Evolutionary conservation across 2,888 invertebrate genomes (phyloP).

Genomic region (Sesia bembeciformis): DNA sequence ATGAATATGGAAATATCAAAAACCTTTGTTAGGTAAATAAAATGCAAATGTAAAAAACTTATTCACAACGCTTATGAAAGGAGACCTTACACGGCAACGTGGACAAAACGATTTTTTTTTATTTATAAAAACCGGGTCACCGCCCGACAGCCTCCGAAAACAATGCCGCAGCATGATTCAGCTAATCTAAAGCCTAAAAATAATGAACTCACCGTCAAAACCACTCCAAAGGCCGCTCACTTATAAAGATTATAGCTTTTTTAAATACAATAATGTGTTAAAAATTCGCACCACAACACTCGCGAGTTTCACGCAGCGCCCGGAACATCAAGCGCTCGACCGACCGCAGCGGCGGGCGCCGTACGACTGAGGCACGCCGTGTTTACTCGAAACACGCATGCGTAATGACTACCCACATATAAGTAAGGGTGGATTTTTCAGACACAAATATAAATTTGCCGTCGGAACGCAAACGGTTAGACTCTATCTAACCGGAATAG

Average conservation of each 20-base stretch:
- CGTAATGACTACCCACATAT: conserved; percentile 37
- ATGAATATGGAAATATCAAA: conserved; percentile 19
- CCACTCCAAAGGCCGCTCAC: conserved; percentile 24
- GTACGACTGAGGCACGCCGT: conserved; percentile 42
- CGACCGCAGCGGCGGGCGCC: conserved; percentile 31
- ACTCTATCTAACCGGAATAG: too few species aligned
- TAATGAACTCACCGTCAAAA: conserved; percentile 37
- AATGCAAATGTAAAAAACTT: conserved; percentile 13
- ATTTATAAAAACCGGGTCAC: conserved; percentile 29
- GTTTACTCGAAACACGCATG: conserved; percentile 58
- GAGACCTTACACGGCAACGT: conserved; percentile 1
- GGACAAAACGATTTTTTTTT: conserved; percentile 12
- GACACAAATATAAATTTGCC: neutral
- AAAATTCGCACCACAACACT: conserved; percentile 31
- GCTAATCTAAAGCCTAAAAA: neutral
- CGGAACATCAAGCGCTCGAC: conserved; percentile 7
- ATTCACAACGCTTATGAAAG: too few species aligned
- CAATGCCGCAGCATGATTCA: conserved; percentile 5
- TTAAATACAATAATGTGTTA: conserved; percentile 8
- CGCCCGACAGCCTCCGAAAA: conserved; percentile 11
- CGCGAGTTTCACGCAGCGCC: conserved; percentile 26
- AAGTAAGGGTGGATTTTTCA: neutral
- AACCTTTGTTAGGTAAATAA: conserved; percentile 19
- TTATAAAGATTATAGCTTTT: conserved; percentile 23
- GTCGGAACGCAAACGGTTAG: neutral